Base-by-base conservation (phyloP, 2,113 vertebrate genomes). In the Corythornis cristatus region DNA sequence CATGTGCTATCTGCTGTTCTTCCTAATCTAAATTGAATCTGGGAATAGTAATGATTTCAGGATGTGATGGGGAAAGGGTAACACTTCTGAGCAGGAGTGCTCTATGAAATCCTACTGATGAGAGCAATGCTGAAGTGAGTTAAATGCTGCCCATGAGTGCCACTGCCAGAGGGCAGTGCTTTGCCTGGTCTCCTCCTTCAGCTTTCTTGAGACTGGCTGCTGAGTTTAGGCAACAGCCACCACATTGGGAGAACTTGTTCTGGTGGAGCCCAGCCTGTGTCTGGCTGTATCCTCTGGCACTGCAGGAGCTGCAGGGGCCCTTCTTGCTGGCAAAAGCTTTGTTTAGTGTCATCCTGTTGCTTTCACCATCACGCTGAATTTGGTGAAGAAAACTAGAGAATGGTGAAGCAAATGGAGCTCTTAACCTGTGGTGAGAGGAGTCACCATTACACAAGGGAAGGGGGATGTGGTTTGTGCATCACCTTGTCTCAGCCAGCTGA, bases 21-120 rank as follows among this genome's bases (percentile, higher is more conserved):
- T 89, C 62, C 66, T 93, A 92, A 96, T 97, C 92, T 95, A 95
- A 97, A 96, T 88, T 93, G 91, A 97, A 96, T 96, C 92, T 95
- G 26, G 73, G 86, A 48, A 53, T 70, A 80, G 42, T 45, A 67
- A 86, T 66, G 79, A 71, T 78, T 82, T 78, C 37, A 70, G 54
- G 29, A 79, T 71, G 3, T 20, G 37, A 28, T 6, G 43, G 29
- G 29, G 15, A 4, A 67, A 82, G 74, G n/a, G 57, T 80, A 67
- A 53, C 43, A 29, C 51, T 81, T 88, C 73, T 87, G 82, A 84
- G 64, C 23, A 14, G 17, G 75, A 79, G 64, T 64, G 29, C 25
- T 57, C 4, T 42, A 25, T 23, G 31, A 62, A 91, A 20, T 50
- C 57, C 66, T 35, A 42, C 15, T 57, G 74, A 48, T 86, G 35